Conservation (phyloP, 2,113 vertebrate species). For the Spheniscus mendiculus region DNA sequence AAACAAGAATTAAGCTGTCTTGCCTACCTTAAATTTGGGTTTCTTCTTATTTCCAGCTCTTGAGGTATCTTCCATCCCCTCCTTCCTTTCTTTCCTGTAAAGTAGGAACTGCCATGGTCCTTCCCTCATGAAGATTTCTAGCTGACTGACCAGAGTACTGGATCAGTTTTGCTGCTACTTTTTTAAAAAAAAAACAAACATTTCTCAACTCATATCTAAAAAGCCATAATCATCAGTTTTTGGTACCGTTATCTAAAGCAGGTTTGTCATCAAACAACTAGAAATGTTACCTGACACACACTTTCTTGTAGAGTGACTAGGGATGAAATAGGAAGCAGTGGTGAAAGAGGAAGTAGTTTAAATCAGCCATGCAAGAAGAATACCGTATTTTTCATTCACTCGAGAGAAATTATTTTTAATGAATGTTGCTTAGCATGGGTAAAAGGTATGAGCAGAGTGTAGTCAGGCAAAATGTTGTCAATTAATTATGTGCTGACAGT, state of each 20-base stretch:
- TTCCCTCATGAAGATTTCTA: not conserved
- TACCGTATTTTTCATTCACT: not conserved
- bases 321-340: not conserved
- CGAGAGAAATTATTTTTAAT: not conserved
- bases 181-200: no score
- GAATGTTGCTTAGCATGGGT: not conserved
- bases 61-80: not conserved
- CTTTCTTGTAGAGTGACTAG: not conserved
- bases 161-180: not conserved
- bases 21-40: not conserved
- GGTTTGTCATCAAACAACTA: not conserved
- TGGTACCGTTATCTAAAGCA: not conserved
- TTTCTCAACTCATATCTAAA: not conserved
- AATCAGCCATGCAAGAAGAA: not conserved
- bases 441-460: not conserved
- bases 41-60: not conserved
- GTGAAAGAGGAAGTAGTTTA: not conserved
- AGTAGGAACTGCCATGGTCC: not conserved
- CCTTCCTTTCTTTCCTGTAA: not conserved
- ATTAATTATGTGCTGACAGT: not conserved
- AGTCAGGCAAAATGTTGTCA: not conserved
- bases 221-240: not conserved
- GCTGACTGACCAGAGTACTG: not conserved
- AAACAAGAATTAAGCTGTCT: not conserved
- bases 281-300: not conserved